Evolutionary conservation across 1,140 invertebrate genomes (phyloP).

Genomic region (Eurosta solidaginis): DNA sequence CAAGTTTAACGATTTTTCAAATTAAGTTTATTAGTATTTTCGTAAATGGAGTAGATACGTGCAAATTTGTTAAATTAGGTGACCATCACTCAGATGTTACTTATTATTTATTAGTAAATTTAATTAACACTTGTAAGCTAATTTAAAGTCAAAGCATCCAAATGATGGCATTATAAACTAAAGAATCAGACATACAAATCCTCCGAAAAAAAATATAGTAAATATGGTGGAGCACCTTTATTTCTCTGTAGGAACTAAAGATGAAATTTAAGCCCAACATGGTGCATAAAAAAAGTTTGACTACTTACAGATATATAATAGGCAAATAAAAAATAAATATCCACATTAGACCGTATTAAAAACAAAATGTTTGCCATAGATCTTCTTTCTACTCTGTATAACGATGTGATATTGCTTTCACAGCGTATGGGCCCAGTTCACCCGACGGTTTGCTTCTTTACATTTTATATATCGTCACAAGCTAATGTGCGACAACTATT

Average conservation of each 20-base stretch:
- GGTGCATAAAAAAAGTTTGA: neutral
- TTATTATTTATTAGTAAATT: neutral
- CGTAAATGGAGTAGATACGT: too few species aligned
- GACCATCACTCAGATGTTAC: neutral
- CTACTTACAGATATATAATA: neutral
- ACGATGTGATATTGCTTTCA: too few species aligned
- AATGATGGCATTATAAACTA: slow-evolving; percentile 29
- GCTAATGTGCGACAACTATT: too few species aligned
- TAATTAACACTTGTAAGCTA: slow-evolving; percentile 32
- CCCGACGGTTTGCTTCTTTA: too few species aligned
- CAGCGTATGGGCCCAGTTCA: too few species aligned
- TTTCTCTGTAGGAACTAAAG: neutral
- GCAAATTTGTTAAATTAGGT: neutral
- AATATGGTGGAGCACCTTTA: neutral
- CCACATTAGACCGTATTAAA: too few species aligned
- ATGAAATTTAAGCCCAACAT: neutral
- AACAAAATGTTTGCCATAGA: too few species aligned
- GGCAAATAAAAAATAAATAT: slow-evolving; percentile 3
- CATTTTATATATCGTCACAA: too few species aligned
- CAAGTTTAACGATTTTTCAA: too few species aligned
- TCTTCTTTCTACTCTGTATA: too few species aligned
- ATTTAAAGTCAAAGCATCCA: slow-evolving; percentile 35
- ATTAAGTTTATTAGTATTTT: too few species aligned
- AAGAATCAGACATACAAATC: neutral
- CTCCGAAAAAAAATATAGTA: neutral